A percentile compares a stretch with the other conserved stretches of the same genome.
phyloP scores from a whole-genome alignment of 2,113 vertebrate species.

The Thamnaconus septentrionalis region DNA sequence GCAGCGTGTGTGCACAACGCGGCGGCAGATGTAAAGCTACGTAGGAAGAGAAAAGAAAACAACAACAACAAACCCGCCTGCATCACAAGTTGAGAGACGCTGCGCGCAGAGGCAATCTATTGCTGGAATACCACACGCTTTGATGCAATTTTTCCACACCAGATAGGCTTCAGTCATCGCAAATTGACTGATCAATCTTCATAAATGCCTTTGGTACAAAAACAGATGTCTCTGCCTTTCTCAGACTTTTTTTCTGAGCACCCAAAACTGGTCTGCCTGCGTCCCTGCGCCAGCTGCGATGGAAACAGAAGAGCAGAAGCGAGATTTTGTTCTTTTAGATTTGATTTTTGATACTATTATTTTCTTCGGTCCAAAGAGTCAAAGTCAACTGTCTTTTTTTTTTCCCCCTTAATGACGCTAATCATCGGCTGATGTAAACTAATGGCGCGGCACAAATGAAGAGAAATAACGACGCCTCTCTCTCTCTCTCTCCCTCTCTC shows the following conservation, averaged over 20 bases:
- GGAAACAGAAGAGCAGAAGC: too few species aligned
- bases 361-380: constrained; percentile 28
- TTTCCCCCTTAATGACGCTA: constrained; percentile 7
- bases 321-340: background rate
- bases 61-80: constrained; percentile 29
- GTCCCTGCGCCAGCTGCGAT: too few species aligned
- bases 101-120: constrained; percentile 29
- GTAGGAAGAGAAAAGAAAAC: background rate
- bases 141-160: constrained; percentile 38
- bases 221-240: constrained; percentile 34
- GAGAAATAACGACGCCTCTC: constrained; percentile 38
- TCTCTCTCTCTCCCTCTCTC: constrained; percentile 40
- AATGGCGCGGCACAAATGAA: constrained; percentile 58
- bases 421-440: constrained; percentile 36
- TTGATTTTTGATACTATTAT: background rate
- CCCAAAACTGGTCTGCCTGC: too few species aligned
- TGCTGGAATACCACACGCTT: constrained; percentile 46
- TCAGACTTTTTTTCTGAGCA: too few species aligned
- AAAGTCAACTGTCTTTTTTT: constrained; percentile 29
- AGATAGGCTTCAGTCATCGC: constrained; percentile 52
- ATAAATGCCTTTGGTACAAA: constrained; percentile 52
- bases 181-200: constrained; percentile 71
- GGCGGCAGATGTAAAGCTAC: background rate
- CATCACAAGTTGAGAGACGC: constrained; percentile 12
- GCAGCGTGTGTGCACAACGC: constrained; percentile 19